Evolutionary conservation across 1,140 invertebrate species (phyloP).

Genomic region (Manduca sexta): DNA sequence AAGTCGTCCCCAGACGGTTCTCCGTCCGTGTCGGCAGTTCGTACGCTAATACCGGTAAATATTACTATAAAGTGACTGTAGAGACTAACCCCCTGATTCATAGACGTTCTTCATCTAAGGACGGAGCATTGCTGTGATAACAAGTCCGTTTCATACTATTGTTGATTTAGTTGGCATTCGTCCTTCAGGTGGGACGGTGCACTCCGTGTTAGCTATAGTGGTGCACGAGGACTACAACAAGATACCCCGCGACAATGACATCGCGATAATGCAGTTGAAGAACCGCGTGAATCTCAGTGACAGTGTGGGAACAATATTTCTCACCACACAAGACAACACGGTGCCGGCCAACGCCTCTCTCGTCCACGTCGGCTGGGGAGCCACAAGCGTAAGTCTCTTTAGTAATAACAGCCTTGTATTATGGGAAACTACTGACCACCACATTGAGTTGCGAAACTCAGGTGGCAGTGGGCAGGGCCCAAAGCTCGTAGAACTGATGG

Average conservation of each 20-base stretch:
- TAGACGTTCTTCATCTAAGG: too few species aligned
- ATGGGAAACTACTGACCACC: too few species aligned
- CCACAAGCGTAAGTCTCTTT: conserved; percentile 30
- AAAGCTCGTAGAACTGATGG: too few species aligned
- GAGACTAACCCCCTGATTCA: neutral
- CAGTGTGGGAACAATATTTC: conserved; percentile 13
- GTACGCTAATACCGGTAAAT: conserved; percentile 19
- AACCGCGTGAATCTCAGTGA: conserved; percentile 14
- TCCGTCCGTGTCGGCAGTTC: conserved; percentile 22
- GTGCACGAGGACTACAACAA: conserved; percentile 39
- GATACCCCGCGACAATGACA: conserved; percentile 34
- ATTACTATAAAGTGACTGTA: neutral
- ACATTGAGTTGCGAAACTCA: too few species aligned
- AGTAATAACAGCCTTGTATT: too few species aligned
- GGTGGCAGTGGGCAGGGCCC: too few species aligned
- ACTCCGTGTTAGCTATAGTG: conserved; percentile 21
- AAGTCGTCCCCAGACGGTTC: conserved; percentile 17
- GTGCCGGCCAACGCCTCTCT: conserved; percentile 30
- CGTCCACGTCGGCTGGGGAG: conserved; percentile 40
- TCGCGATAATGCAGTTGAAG: conserved; percentile 36
- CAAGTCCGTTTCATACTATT: too few species aligned
- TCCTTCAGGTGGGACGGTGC: conserved; percentile 25
- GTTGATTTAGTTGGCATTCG: neutral
- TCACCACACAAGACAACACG: conserved; percentile 17
- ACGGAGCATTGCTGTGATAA: too few species aligned